Evolutionary conservation across 2,888 invertebrate genomes (phyloP).

Genomic region (Drosophila algonquin): DNA sequence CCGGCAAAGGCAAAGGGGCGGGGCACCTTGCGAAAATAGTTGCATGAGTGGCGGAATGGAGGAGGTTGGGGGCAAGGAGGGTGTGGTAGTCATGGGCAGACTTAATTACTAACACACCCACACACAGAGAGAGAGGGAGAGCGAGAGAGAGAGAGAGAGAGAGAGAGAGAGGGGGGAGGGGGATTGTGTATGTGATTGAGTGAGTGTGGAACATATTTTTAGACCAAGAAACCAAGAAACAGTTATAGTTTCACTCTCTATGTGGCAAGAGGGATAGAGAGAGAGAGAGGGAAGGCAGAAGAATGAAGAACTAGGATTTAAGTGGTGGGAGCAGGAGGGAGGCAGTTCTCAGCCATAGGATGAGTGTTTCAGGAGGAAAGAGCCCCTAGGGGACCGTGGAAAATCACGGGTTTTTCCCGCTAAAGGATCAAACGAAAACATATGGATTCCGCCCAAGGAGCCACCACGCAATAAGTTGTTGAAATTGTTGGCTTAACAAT

Average conservation of each 20-base stretch:
- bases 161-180: background rate
- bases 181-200: slow-evolving; percentile 18
- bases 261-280: slow-evolving; percentile 24
- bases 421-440: slow-evolving; percentile 32
- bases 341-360: background rate
- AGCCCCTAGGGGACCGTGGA: background rate
- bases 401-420: slow-evolving; percentile 12
- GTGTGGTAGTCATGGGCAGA: slow-evolving; percentile 42
- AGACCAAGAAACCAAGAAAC: slow-evolving; percentile 61
- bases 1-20: slow-evolving; percentile 48
- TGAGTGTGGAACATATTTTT: slow-evolving; percentile 64
- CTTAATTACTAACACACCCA: slow-evolving; percentile 44
- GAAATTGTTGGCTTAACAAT: slow-evolving; percentile 14
- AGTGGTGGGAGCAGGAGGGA: background rate
- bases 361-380: background rate
- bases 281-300: slow-evolving; percentile 8
- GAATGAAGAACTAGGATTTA: background rate
- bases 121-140: background rate
- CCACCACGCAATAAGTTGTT: slow-evolving; percentile 16
- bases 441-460: slow-evolving; percentile 16
- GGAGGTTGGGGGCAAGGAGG: background rate
- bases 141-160: slow-evolving; percentile 1
- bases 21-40: slow-evolving; percentile 72
- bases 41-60: slow-evolving; percentile 45
- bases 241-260: slow-evolving; percentile 52